Evolutionary conservation across 2,888 invertebrate species (phyloP).

Genomic region (Drosophila limbata): DNA sequence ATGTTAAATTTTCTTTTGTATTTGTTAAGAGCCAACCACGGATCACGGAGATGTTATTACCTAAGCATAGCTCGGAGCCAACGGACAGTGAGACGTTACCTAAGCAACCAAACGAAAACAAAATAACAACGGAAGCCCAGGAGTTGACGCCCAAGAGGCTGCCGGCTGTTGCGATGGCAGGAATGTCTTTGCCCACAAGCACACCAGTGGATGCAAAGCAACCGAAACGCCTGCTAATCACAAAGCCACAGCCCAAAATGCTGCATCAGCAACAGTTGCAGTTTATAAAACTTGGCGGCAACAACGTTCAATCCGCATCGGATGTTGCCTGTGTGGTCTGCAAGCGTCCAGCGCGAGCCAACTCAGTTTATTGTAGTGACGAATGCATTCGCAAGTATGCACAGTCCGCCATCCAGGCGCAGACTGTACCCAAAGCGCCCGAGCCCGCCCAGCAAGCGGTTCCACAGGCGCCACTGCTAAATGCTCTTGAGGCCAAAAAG

Average conservation of each 20-base stretch:
- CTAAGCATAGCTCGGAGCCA: constrained; percentile 16
- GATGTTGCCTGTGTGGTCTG: constrained; percentile 89
- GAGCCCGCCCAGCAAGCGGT: constrained; percentile 50
- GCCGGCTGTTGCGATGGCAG: constrained; percentile 9
- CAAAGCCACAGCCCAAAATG: constrained; percentile 35
- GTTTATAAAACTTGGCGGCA: constrained; percentile 60
- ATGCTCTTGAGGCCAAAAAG: constrained; percentile 75
- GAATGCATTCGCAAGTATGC: constrained; percentile 94
- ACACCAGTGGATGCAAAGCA: constrained; percentile 15
- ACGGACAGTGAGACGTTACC: constrained; percentile 20
- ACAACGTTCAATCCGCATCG: constrained; percentile 26
- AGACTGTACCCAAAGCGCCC: constrained; percentile 64
- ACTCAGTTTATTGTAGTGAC: constrained; percentile 95
- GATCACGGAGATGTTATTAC: constrained; percentile 67
- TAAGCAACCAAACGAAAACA: constrained; percentile 40
- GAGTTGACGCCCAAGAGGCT: constrained; percentile 27
- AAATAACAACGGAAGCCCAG: constrained; percentile 28
- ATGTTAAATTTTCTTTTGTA: no score
- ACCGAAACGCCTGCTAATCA: constrained; percentile 10
- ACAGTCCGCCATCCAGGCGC: constrained; percentile 87
- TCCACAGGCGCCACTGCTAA: constrained; percentile 26
- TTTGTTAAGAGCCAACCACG: constrained; percentile 59
- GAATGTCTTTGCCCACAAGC: constrained; percentile 12
- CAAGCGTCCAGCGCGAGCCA: constrained; percentile 89
- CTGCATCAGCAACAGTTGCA: constrained; percentile 69